phyloP scores from a whole-genome alignment of 1,140 invertebrate species.

The Sogatella furcifera region DNA sequence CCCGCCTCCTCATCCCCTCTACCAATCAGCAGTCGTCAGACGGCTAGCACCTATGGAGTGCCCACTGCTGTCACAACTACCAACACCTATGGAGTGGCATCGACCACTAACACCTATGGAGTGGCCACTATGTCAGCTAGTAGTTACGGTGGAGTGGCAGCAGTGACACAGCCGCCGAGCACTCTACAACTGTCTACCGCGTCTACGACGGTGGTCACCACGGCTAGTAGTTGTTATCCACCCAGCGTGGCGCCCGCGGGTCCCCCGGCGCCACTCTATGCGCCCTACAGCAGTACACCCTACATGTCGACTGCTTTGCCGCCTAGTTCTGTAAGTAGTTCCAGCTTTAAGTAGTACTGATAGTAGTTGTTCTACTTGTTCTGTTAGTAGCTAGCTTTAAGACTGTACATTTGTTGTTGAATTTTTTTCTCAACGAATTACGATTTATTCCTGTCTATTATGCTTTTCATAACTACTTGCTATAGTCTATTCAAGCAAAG shows the following conservation, averaged over 20 bases:
- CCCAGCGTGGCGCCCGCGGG: conserved; percentile 29
- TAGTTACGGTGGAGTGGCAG: no score
- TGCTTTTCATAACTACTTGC: no score
- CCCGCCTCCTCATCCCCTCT: not conserved
- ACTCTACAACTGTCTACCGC: conserved; percentile 26
- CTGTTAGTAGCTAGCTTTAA: no score
- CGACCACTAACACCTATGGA: not conserved
- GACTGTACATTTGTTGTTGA: no score
- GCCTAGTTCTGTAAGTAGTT: conserved; percentile 43
- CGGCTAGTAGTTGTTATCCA: no score
- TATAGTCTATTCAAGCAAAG: no score
- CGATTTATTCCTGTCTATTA: no score
- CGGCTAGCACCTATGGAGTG: not conserved
- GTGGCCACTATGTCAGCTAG: no score
- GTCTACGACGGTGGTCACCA: conserved; percentile 30
- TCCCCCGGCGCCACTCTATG: conserved; percentile 56
- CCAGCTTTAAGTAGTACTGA: no score
- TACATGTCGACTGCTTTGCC: conserved; percentile 43
- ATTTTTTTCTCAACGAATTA: no score
- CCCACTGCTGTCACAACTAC: not conserved
- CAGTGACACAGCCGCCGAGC: not conserved
- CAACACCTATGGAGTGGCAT: not conserved
- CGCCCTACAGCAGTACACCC: conserved; percentile 50
- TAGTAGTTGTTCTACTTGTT: no score
- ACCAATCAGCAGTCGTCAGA: not conserved